Base-by-base conservation (phyloP, 2,797 vertebrate genomes). In the Limnodromus scolopaceus region DNA sequence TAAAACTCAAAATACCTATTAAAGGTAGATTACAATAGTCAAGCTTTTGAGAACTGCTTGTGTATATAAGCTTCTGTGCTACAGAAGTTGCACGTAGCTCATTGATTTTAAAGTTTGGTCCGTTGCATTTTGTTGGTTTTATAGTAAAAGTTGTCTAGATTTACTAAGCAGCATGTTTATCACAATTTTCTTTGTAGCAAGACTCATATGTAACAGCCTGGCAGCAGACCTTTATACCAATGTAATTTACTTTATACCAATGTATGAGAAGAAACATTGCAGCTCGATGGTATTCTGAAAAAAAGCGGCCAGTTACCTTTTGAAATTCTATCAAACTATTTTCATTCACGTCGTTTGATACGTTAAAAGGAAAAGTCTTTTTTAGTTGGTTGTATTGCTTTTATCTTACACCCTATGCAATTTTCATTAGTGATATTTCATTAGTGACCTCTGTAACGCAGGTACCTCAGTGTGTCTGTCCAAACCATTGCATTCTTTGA, bases 1-100 rank as follows among this genome's bases (percentile, higher is more conserved):
- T 94, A 89, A 95, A 93, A 91, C 94, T 97, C 91, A 77, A 94
- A 94, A 93, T 96, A 75, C 71, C 94, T 96, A 91, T 97, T 97
- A 93, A 93, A 95, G 25, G 83, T 96, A 95, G 96, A 97, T 98
- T 95, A 70, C 64, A 87, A 16, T 68, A 93, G 79, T 92, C 87
- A 61, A 27, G 54, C 6, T 43, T 91, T 77, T 92, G 92, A 88
- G 43, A 46, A 16, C 27, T 41, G 18, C n/a, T 87, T 77, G 4
- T 6, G 6, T 49, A 30, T 41, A 11, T 55, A 32, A 60, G 28
- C 11, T 20, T 45, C 38, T 75, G 13, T 48, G 36, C 61, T 70
- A 49, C 65, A 27, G 38, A 93, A 93, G 39, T 69, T 89, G 14
- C 17, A 23, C 79, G 91, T 74, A 76, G 19, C 22, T 92, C 24